Percentiles rank a stretch among this genome's conserved stretches.
These are phyloP conservation scores for Neogobius melanostomus DNA, from an alignment of 2,113 vertebrate genomes.

Conservation along the genomic window DNA sequence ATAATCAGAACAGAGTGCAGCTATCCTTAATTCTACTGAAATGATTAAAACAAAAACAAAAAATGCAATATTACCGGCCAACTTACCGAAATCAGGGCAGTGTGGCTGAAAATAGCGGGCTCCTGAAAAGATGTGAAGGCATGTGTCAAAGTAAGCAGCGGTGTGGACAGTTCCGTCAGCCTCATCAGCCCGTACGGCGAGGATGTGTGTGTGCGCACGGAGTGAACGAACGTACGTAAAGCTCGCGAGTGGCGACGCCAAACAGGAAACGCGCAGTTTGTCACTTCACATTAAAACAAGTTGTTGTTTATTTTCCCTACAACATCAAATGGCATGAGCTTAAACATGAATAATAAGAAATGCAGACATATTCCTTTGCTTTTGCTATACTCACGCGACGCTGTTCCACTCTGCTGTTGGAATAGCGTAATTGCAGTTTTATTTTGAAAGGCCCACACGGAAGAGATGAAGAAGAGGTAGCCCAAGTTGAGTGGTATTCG, in stretches of 20 bases:
- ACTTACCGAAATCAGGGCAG: conserved; percentile 38
- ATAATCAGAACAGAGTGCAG: background rate
- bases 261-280: conserved; percentile 18
- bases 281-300: conserved; percentile 31
- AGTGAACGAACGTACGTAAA: conserved; percentile 10
- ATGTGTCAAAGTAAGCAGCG: background rate
- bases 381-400: too few relatives aligned
- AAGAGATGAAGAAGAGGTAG: background rate
- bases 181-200: background rate
- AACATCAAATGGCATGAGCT: too few relatives aligned
- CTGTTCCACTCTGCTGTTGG: background rate
- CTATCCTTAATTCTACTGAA: background rate
- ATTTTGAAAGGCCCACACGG: background rate
- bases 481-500: conserved; percentile 23
- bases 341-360: background rate
- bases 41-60: background rate
- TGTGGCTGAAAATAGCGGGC: background rate
- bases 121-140: background rate
- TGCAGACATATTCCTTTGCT: background rate
- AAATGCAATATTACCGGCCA: too few relatives aligned
- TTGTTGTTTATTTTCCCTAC: background rate
- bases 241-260: rapidly evolving
- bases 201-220: background rate
- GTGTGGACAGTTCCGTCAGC: background rate
- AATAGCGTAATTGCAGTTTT: background rate